Percentiles rank a stretch among this genome's conserved stretches.
Conservation (phyloP, 2,113 vertebrate species). For the Boulengeromyrus knoepffleri region DNA sequence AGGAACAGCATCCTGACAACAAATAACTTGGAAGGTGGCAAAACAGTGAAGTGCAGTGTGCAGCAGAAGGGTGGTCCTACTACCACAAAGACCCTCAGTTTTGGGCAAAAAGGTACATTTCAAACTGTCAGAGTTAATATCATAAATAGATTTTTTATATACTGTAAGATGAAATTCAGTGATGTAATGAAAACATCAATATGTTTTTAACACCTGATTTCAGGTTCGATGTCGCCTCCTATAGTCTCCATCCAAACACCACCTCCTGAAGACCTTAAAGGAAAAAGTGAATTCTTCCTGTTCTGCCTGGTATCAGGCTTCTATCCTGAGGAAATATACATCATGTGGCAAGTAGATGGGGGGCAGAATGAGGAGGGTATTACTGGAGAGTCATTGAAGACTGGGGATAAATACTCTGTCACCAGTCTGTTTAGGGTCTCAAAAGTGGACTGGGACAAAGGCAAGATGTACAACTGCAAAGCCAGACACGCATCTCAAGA, state of each 20-base stretch:
- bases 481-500: not conserved
- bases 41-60: not conserved
- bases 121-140: not conserved
- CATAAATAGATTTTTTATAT: no score
- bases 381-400: not conserved
- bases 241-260: no score
- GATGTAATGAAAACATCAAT: no score
- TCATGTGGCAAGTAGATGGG: not conserved
- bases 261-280: no score
- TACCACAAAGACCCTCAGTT: not conserved
- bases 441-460: no score
- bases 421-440: no score
- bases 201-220: not conserved
- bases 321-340: not conserved
- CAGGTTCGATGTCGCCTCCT: not conserved
- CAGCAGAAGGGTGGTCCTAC: not conserved
- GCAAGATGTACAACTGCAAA: accelerated
- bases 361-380: not conserved
- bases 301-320: not conserved
- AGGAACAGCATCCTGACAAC: not conserved
- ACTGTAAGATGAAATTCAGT: no score
- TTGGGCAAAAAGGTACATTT: not conserved
- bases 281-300: not conserved
- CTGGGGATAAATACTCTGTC: not conserved
- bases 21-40: not conserved